Evolutionary conservation across 2,888 invertebrate genomes (phyloP).

Genomic region (Oxyteleia sp.): DNA sequence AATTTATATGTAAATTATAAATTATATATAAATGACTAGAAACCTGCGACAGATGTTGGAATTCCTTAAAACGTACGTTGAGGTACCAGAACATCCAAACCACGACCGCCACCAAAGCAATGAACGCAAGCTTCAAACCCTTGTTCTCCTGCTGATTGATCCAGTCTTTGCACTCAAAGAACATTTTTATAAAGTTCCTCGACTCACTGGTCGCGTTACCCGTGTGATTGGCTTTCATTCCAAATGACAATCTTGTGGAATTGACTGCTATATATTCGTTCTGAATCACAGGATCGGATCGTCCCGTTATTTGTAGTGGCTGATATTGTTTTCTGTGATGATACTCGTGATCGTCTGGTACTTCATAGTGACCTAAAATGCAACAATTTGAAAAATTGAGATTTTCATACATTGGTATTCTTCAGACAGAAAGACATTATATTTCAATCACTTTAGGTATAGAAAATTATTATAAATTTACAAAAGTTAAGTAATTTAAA

Average conservation of each 20-base stretch:
- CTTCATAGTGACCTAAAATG: slow-evolving; percentile 83
- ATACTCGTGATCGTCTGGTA: slow-evolving; percentile 84
- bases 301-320: slow-evolving; percentile 85
- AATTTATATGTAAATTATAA: too few species aligned
- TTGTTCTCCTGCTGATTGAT: slow-evolving; percentile 93
- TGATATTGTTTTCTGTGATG: slow-evolving; percentile 83
- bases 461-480: too few species aligned
- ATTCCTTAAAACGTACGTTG: slow-evolving; percentile 90
- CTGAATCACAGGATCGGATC: slow-evolving; percentile 84
- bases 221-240: slow-evolving; percentile 52
- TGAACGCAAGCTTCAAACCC: slow-evolving; percentile 91
- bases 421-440: too few species aligned
- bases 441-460: too few species aligned
- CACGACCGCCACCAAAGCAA: slow-evolving; percentile 91
- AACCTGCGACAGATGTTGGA: slow-evolving; percentile 85
- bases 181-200: slow-evolving; percentile 79
- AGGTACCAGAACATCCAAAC: slow-evolving; percentile 93
- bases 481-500: too few species aligned
- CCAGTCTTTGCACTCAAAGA: slow-evolving; percentile 89
- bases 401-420: too few species aligned
- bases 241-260: slow-evolving; percentile 53
- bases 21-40: neutral
- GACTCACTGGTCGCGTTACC: slow-evolving; percentile 72
- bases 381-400: too few species aligned
- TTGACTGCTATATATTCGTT: slow-evolving; percentile 73